Percentiles rank a stretch among this genome's conserved stretches.
Conservation (phyloP, 2,113 vertebrate genomes). For the Oceanites oceanicus region DNA sequence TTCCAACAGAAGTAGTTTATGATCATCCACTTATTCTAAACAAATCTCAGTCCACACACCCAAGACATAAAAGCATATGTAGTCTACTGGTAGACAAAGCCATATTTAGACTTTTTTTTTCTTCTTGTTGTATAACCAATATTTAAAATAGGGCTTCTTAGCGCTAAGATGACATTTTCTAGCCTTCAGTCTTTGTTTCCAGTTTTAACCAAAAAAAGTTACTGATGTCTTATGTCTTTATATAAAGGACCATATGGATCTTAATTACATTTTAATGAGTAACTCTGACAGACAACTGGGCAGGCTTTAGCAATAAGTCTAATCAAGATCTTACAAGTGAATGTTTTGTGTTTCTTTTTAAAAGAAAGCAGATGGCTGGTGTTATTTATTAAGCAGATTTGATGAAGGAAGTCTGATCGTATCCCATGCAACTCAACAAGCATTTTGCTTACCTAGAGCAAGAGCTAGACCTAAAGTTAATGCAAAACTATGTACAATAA, state of each 20-base stretch:
- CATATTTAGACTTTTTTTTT: not conserved
- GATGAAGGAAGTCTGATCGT: not conserved
- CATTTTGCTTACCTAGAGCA: not conserved
- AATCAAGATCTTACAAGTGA: not conserved
- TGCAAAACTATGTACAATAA: not conserved
- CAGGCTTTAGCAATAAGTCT: not conserved
- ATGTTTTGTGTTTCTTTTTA: not conserved
- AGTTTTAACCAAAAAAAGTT: not conserved
- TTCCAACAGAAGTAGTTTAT: not conserved
- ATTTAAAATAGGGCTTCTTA: not conserved
- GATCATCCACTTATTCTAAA: not conserved
- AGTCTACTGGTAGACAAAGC: not conserved
- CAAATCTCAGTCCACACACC: not conserved
- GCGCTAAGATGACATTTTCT: not conserved
- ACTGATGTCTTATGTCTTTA: not conserved
- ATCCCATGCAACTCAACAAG: not conserved
- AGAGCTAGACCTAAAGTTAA: not conserved
- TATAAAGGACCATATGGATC: not conserved
- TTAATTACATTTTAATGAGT: conserved; percentile 7
- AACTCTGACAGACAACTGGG: not conserved
- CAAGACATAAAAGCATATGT: not conserved
- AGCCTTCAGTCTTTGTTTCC: not conserved
- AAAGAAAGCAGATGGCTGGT: conserved; percentile 2
- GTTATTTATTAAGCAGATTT: not conserved
- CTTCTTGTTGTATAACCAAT: not conserved